Percentiles rank a stretch among this genome's conserved stretches.
These are phyloP conservation scores for Nemoura dubitans DNA, from an alignment of 2,888 invertebrate genomes.

Conservation along the genomic window DNA sequence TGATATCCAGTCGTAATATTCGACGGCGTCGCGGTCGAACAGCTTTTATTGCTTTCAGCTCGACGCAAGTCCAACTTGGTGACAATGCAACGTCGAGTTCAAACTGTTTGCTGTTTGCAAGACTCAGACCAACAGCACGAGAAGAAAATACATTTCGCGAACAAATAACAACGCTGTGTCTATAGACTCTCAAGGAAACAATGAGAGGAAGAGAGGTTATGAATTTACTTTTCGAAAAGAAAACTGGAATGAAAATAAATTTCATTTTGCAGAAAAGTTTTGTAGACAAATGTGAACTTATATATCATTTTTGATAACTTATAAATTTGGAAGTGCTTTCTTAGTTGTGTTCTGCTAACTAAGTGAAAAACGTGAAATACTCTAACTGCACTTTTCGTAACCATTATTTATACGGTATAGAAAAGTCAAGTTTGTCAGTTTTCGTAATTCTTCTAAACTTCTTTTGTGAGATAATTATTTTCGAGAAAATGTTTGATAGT, in stretches of 20 bases:
- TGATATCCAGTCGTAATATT: not conserved
- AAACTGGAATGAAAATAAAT: not conserved
- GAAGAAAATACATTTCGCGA: not conserved
- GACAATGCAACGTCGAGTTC: not conserved
- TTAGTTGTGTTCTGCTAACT: not conserved
- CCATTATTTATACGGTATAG: not conserved
- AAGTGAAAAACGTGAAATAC: not conserved
- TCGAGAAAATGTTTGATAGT: no score
- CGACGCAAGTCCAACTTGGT: not conserved
- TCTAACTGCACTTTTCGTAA: not conserved
- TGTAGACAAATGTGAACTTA: not conserved
- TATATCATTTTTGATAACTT: not conserved
- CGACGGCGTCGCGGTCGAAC: not conserved
- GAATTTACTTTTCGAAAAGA: slow-evolving; percentile 12
- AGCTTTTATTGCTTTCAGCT: not conserved
- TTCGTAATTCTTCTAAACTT: not conserved
- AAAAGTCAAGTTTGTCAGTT: not conserved
- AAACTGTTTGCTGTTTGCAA: not conserved
- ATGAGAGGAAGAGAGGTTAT: not conserved
- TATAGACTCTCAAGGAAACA: not conserved
- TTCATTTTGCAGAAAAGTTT: not conserved
- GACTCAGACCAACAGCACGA: not conserved
- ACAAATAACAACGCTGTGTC: not conserved
- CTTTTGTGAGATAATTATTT: no score
- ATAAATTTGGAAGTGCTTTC: not conserved